Evolutionary conservation across 2,113 vertebrate species (phyloP).

Genomic region (Promerops cafer): DNA sequence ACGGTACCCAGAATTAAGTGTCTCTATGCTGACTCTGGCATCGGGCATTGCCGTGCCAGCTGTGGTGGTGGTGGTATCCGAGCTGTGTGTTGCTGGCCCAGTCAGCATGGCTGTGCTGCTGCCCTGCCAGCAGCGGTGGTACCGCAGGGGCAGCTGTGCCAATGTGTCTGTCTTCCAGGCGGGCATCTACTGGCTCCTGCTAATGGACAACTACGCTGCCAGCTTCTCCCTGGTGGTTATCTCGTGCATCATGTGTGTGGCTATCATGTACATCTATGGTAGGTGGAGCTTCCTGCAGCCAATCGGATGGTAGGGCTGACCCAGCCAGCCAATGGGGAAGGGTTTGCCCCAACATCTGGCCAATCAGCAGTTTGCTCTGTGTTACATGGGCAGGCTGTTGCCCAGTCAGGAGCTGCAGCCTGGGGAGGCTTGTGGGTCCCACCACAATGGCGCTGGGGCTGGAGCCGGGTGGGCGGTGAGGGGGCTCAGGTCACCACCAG

Average conservation of each 20-base stretch:
- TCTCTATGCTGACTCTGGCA: background rate
- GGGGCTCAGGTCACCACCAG: background rate
- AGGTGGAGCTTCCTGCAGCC: conserved; percentile 24
- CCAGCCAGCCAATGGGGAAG: background rate
- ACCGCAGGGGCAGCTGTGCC: background rate
- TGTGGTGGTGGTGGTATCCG: accelerated
- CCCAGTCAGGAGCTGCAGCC: accelerated
- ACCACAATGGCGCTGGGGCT: accelerated
- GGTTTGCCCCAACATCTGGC: background rate
- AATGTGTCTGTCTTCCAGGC: conserved; percentile 71
- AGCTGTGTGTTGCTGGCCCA: background rate
- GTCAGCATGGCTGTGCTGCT: accelerated
- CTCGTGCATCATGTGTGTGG: conserved; percentile 97
- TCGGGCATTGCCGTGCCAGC: background rate
- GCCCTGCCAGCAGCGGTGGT: accelerated
- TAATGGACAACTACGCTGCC: conserved; percentile 98
- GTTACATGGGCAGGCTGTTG: background rate
- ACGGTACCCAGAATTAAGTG: background rate
- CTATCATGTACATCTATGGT: conserved; percentile 98
- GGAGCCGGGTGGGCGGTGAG: background rate
- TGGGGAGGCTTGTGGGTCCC: background rate
- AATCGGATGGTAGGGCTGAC: accelerated
- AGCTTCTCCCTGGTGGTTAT: conserved; percentile 97
- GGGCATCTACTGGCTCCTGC: conserved; percentile 95
- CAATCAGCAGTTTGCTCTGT: background rate